These are phyloP conservation scores for Drosophila anomalata DNA, from an alignment of 2,888 invertebrate species.

Conservation along the genomic window DNA sequence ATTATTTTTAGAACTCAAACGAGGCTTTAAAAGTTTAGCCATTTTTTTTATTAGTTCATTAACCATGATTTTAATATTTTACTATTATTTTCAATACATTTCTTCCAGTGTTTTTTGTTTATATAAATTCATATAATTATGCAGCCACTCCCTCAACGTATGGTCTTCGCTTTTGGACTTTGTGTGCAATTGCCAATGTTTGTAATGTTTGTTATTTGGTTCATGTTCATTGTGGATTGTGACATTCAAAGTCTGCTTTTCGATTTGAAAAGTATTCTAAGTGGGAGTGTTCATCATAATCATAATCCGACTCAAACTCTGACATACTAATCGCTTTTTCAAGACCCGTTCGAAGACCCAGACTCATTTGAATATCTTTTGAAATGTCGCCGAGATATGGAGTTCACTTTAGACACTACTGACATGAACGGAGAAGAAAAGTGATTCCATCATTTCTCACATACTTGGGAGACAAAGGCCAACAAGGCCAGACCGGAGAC, in stretches of 20 bases:
- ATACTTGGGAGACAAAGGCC: conserved; percentile 30
- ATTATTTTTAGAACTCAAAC: background rate
- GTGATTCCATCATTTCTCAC: conserved; percentile 42
- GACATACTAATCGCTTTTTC: conserved; percentile 32
- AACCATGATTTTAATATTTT: background rate
- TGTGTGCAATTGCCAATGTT: conserved; percentile 42
- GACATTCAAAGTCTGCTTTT: conserved; percentile 59
- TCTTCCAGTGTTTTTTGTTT: background rate
- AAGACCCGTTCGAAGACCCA: conserved; percentile 6
- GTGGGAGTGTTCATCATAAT: conserved; percentile 27
- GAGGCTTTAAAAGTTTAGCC: too few relatives aligned
- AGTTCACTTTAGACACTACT: conserved; percentile 16
- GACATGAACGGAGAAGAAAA: conserved; percentile 4
- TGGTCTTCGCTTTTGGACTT: conserved; percentile 43
- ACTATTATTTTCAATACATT: background rate
- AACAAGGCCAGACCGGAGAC: background rate
- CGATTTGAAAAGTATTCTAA: conserved; percentile 10
- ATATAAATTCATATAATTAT: conserved; percentile 26
- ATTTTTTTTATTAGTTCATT: too few relatives aligned
- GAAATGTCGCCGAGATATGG: conserved; percentile 19
- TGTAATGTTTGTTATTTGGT: conserved; percentile 58
- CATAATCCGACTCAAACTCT: conserved; percentile 4
- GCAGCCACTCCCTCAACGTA: conserved; percentile 49
- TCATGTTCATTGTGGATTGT: conserved; percentile 72
- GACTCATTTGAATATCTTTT: conserved; percentile 35